Conservation (phyloP, 2,888 invertebrate species). For the Cyaniris semiargus region DNA sequence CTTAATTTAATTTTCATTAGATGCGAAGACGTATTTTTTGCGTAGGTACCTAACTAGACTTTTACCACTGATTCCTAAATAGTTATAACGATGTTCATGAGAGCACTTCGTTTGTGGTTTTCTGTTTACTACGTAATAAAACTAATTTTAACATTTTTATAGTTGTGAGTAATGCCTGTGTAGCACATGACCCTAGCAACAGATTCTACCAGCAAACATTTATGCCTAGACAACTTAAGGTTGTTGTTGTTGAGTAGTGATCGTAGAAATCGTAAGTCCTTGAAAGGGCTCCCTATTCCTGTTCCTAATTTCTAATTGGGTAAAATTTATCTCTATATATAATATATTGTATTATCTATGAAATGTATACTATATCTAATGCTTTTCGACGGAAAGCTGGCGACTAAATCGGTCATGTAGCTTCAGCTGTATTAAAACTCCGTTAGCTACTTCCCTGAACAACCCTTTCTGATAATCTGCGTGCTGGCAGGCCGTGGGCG, state of each 20-base stretch:
- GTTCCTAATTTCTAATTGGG: too few relatives aligned
- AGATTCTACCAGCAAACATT: neutral
- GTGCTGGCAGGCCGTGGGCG: too few relatives aligned
- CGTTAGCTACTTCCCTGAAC: too few relatives aligned
- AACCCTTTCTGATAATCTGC: too few relatives aligned
- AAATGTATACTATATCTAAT: too few relatives aligned
- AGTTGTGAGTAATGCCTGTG: neutral
- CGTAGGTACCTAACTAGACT: neutral
- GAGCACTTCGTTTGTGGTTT: conserved; percentile 12
- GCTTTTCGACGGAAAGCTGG: too few relatives aligned
- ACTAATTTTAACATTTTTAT: conserved; percentile 5
- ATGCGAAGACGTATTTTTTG: neutral
- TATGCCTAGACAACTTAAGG: neutral
- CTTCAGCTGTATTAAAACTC: too few relatives aligned
- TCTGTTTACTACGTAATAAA: conserved; percentile 13
- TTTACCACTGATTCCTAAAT: neutral
- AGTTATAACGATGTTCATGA: neutral
- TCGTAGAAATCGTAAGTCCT: neutral
- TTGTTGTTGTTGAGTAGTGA: neutral
- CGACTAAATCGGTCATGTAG: too few relatives aligned
- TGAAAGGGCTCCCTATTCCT: neutral
- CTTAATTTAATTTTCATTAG: too few relatives aligned
- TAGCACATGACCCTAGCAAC: neutral
- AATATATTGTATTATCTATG: too few relatives aligned
- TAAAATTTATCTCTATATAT: too few relatives aligned